Base-by-base conservation (phyloP, 2,888 invertebrate genomes). In the Pristionchus exspectatus region DNA sequence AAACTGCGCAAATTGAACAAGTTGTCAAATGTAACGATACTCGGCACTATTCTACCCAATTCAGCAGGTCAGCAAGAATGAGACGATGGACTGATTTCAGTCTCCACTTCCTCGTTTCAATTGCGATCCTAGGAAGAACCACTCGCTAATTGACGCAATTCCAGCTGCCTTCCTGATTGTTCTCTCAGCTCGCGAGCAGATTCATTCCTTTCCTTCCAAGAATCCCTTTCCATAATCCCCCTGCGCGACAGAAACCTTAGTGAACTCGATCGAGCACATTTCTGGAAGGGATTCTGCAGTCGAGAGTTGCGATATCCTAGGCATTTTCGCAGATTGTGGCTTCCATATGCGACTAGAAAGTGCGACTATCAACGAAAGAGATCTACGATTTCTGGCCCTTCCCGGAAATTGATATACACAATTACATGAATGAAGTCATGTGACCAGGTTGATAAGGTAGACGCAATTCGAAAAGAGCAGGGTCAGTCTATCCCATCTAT, bases 151-250 rank as follows among this genome's bases (percentile, higher is more conserved):
- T 63, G 63, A 21, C 63, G 24, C 44, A 59, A 59, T 59, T 59
- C 59, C 63, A 63, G 21, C 63, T 63, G 63, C 69, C 69, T 21
- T 27, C 69, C 69, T 72, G 63, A 63, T 63, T 72, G 69, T 72
- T 33, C 69, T 74, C 38, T 74, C 74, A 2, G 69, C 27, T 24
- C 38, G 74, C 38, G n/a, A 38, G 0, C 38, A 30, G 16, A 72
- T 21, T 24, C 33, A 24, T 18, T 38, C 38, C 63, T n/a, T 9
- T 50, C 9, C 74, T 74, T 30, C 38, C 30, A 33, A 24, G 74
- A 74, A 38, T 74, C 74, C 74, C 38, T 63, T 72, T 74, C 38
- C 38, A 74, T 74, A 74, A 74, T 38, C 74, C 30, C n/a, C 16
- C 69, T 7, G 7, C 38, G 74, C 33, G 33, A 74, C 74, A 21